phyloP scores from a whole-genome alignment of 1,140 invertebrate species.

The Tribolium madens region DNA sequence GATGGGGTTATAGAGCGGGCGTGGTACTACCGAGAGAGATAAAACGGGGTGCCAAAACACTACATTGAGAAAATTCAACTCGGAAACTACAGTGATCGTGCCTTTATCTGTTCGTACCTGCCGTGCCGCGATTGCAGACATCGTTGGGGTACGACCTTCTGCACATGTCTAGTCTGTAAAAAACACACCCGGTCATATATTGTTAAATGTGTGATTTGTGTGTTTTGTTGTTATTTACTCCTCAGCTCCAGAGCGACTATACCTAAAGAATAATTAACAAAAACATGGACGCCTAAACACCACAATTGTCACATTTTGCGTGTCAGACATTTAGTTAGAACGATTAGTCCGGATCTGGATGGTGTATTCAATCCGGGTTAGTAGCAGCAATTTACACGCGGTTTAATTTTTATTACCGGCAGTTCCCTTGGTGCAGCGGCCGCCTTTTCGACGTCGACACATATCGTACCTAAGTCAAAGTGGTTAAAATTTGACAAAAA shows the following conservation, averaged over 20 bases:
- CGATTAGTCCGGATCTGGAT: slow-evolving; percentile 32
- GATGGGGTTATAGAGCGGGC: slow-evolving; percentile 21
- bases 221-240: slow-evolving; percentile 22
- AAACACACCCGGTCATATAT: slow-evolving; percentile 61
- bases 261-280: slow-evolving; percentile 11
- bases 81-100: slow-evolving; percentile 56
- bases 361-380: slow-evolving; percentile 15
- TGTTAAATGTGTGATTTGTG: slow-evolving; percentile 24
- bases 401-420: slow-evolving; percentile 77
- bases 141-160: slow-evolving; percentile 93
- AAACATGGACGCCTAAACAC: slow-evolving; percentile 11
- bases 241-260: slow-evolving; percentile 16
- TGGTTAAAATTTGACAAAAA: slow-evolving; percentile 26
- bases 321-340: slow-evolving; percentile 17
- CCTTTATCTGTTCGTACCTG: slow-evolving; percentile 78
- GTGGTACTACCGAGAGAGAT: neutral
- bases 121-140: slow-evolving; percentile 96
- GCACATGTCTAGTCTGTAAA: slow-evolving; percentile 98
- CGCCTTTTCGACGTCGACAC: slow-evolving; percentile 93
- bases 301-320: slow-evolving; percentile 15
- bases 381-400: slow-evolving; percentile 30
- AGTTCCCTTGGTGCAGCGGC: slow-evolving; percentile 95
- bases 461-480: slow-evolving; percentile 88
- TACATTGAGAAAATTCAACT: slow-evolving; percentile 1
- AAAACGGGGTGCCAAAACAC: neutral